Evolutionary conservation across 1,140 invertebrate species (phyloP), one percentile per base, ranked within the genome.

Genomic region (Zaprionus inermis): DNA sequence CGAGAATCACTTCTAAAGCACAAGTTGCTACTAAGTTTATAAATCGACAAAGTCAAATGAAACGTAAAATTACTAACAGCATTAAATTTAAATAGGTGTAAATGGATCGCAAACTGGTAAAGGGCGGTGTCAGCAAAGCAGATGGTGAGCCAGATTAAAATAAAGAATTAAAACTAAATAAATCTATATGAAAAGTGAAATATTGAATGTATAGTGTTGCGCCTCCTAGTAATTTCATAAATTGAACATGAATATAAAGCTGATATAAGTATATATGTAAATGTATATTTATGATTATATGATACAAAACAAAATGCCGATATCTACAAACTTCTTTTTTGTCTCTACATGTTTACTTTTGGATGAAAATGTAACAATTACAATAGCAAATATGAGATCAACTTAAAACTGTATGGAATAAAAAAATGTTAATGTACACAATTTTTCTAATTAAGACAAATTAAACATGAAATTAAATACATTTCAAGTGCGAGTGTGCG

Each of bases 181-280:
- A 72, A 65, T 56, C 55, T 75, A 71, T 61, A 66, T 51, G 51
- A 61, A 81, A 71, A 73, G 30, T 57, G 69, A 81, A 78, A 80
- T 88, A 83, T 88, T 88, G 73, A 88, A 88, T 88, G 84, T 89
- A 88, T 86, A 86, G 82, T 81, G 82, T 88, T 88, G 79, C 84
- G 83, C 79, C 76, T 88, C 79, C 83, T 86, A 82, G 82, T 79
- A 82, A 79, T 88, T 82, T 88, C 84, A 65, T 83, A 82, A 73
- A 79, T 72, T 79, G 75, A 82, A 75, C 66, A 63, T 74, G 76
- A 79, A 79, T 82, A 82, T 79, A 89, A 76, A 72, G 60, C 78
- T 72, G 67, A 86, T 72, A 81, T 69, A 66, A 71, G 59, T 71
- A 86, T 72, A 72, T 83, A 75, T 82, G 72, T 88, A 75, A 76